These are phyloP conservation scores for Leucophora obtusa DNA, from an alignment of 2,888 invertebrate species.

Conservation along the genomic window DNA sequence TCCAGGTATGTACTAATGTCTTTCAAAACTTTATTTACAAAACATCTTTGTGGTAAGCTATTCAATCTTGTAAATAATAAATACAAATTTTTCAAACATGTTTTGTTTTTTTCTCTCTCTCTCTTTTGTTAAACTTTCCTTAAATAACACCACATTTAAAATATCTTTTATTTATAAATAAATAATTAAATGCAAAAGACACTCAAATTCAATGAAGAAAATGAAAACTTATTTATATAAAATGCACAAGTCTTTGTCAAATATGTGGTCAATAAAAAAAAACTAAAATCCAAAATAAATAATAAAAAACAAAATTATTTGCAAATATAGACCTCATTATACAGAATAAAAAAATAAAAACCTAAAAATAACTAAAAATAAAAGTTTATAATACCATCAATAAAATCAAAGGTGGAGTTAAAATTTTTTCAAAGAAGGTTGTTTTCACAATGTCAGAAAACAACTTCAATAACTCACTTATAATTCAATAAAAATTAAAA, in stretches of 20 bases:
- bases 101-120: background rate
- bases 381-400: background rate
- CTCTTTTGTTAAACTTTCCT: background rate
- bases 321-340: background rate
- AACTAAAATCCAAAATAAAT: background rate
- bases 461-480: no score
- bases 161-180: background rate
- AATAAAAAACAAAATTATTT: conserved; percentile 14
- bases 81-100: background rate
- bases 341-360: background rate
- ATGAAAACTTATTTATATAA: conserved; percentile 31
- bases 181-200: background rate
- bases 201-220: conserved; percentile 12
- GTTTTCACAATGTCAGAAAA: no score
- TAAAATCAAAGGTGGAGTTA: background rate
- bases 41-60: conserved; percentile 4
- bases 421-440: no score
- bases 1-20: conserved; percentile 15
- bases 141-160: background rate
- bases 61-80: conserved; percentile 4
- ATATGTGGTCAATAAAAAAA: conserved; percentile 12
- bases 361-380: background rate
- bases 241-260: conserved; percentile 13
- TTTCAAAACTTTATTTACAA: background rate
- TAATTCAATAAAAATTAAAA: no score